A percentile compares a stretch with the other conserved stretches of the same genome.
phyloP scores from a whole-genome alignment of 1,140 invertebrate genomes.

The Anagrus nilaparvatae region DNA sequence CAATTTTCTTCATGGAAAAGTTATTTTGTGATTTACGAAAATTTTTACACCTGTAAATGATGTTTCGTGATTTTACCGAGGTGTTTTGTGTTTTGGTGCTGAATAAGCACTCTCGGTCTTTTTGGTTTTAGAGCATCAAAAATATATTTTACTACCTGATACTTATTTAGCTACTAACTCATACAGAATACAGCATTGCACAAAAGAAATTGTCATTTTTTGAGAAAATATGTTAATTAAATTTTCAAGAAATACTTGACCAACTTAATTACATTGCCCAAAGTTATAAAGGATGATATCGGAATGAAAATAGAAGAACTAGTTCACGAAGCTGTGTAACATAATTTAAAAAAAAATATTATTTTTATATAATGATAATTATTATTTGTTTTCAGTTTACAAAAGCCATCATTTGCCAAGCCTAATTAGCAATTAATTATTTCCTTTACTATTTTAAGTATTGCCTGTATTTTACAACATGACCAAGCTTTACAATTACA shows the following conservation, averaged over 20 bases:
- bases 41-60: too few species aligned
- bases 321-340: slow-evolving; percentile 61
- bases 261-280: slow-evolving; percentile 62
- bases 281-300: slow-evolving; percentile 16
- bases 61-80: too few species aligned
- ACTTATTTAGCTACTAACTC: slow-evolving; percentile 84
- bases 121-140: too few species aligned
- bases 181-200: slow-evolving; percentile 89
- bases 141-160: too few species aligned
- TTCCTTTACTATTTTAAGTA: slow-evolving; percentile 73
- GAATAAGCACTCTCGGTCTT: too few species aligned
- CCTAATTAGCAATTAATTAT: slow-evolving; percentile 78
- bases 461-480: slow-evolving; percentile 85
- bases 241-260: slow-evolving; percentile 80
- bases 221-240: slow-evolving; percentile 88
- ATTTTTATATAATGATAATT: too few species aligned
- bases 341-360: slow-evolving; percentile 1
- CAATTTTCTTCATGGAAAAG: too few species aligned
- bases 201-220: slow-evolving; percentile 85
- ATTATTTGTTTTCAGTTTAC: slow-evolving; percentile 70
- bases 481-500: slow-evolving; percentile 77
- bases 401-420: slow-evolving; percentile 80
- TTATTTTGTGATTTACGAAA: too few species aligned
- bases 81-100: too few species aligned
- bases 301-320: slow-evolving; percentile 40